phyloP scores from a whole-genome alignment of 2,113 vertebrate genomes.

The Albula glossodonta region DNA sequence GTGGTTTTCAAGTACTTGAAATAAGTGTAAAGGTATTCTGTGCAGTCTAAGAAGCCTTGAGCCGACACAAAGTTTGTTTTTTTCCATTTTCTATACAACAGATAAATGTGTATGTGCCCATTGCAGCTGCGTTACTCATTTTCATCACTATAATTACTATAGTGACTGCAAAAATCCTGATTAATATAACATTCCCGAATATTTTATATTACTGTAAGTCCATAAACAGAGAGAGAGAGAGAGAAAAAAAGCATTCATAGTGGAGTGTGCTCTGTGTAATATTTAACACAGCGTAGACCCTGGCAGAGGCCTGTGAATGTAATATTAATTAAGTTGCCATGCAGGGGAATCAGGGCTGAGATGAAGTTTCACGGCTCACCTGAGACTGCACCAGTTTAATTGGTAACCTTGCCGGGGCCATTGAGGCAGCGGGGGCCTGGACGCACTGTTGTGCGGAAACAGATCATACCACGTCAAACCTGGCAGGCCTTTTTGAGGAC shows the following conservation, averaged over 20 bases:
- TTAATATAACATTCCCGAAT: too few species aligned
- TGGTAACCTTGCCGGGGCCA: conserved; percentile 46
- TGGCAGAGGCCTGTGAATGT: conserved; percentile 37
- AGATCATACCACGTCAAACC: background rate
- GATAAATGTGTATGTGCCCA: too few species aligned
- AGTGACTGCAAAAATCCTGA: too few species aligned
- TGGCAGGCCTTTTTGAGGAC: too few species aligned
- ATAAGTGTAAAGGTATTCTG: background rate
- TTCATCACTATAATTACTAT: too few species aligned
- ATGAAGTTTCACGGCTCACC: conserved; percentile 44
- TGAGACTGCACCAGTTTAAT: conserved; percentile 41
- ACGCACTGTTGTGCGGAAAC: background rate
- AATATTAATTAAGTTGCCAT: conserved; percentile 55
- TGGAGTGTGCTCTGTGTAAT: background rate
- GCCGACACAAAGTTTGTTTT: too few species aligned
- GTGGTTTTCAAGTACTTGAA: background rate
- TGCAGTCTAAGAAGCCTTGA: background rate
- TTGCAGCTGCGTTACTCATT: too few species aligned
- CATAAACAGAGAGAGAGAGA: too few species aligned
- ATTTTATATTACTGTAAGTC: too few species aligned
- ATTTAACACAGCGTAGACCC: too few species aligned
- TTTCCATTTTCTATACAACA: too few species aligned
- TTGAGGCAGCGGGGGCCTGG: conserved; percentile 39
- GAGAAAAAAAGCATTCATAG: background rate
- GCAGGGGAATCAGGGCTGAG: conserved; percentile 42